Conservation (phyloP, 2,888 invertebrate genomes). For the Margaritifera margaritifera region DNA sequence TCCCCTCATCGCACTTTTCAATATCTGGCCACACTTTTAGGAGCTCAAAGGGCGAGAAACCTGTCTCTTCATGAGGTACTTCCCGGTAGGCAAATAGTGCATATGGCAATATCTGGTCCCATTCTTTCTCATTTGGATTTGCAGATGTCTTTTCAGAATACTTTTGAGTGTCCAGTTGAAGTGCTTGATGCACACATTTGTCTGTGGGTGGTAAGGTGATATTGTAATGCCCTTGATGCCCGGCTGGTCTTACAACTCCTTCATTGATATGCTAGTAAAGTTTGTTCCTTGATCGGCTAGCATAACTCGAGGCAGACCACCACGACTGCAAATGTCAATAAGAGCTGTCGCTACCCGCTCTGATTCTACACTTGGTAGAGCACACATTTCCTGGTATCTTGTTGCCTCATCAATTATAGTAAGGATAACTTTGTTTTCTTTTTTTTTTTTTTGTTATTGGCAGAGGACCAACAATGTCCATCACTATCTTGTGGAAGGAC, state of each 20-base stretch:
- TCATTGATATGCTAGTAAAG: constrained; percentile 7
- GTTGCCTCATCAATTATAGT: constrained; percentile 2
- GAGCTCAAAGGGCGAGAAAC: too few species aligned
- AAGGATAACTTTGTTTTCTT: neutral
- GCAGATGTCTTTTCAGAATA: constrained; percentile 33
- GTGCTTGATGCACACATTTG: constrained; percentile 33
- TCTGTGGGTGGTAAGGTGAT: constrained; percentile 7
- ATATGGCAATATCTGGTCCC: too few species aligned
- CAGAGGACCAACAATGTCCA: neutral
- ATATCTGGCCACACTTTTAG: too few species aligned
- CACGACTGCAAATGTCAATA: constrained; percentile 3
- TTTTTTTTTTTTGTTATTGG: neutral
- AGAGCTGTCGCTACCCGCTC: constrained; percentile 8
- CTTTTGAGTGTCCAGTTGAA: constrained; percentile 39
- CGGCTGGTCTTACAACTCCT: constrained; percentile 5
- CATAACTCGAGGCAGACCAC: constrained; percentile 5
- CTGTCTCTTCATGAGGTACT: too few species aligned
- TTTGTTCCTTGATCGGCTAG: constrained; percentile 5
- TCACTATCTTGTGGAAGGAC: neutral
- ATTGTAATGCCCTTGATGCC: neutral
- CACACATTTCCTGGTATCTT: neutral
- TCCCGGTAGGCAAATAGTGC: too few species aligned
- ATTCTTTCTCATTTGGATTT: constrained; percentile 29
- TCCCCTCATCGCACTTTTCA: too few species aligned
- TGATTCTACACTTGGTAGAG: neutral